phyloP scores from a whole-genome alignment of 2,113 vertebrate genomes.

The Columba livia region DNA sequence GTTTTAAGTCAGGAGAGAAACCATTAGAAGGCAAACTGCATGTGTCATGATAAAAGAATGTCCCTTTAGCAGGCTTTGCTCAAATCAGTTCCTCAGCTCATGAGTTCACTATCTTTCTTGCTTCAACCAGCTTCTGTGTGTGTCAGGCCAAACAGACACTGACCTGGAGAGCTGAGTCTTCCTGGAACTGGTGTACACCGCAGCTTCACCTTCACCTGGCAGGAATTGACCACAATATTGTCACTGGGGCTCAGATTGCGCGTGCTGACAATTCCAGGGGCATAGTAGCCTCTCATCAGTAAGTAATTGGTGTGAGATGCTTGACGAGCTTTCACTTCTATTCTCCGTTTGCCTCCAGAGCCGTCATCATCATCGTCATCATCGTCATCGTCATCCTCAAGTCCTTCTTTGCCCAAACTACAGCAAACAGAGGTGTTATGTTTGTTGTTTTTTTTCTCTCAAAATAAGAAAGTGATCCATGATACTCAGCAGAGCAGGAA shows the following conservation, averaged over 20 bases:
- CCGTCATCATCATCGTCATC: conserved; percentile 81
- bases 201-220: conserved; percentile 83
- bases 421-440: neutral
- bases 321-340: conserved; percentile 87
- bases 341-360: conserved; percentile 71
- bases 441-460: neutral
- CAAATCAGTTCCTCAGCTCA: neutral
- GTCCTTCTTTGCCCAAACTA: conserved; percentile 84
- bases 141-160: neutral
- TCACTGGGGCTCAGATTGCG: conserved; percentile 89
- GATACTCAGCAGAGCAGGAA: neutral
- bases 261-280: conserved; percentile 84
- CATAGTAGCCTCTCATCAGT: conserved; percentile 90
- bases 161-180: conserved; percentile 74
- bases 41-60: neutral
- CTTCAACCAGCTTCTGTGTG: neutral
- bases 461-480: neutral
- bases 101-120: neutral
- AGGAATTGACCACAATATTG: conserved; percentile 92
- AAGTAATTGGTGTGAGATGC: conserved; percentile 97
- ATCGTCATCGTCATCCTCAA: conserved; percentile 83
- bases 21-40: neutral
- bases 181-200: conserved; percentile 69
- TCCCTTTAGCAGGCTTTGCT: neutral
- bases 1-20: neutral